Conservation (phyloP, 2,797 vertebrate genomes). For the Lithobates pipiens region DNA sequence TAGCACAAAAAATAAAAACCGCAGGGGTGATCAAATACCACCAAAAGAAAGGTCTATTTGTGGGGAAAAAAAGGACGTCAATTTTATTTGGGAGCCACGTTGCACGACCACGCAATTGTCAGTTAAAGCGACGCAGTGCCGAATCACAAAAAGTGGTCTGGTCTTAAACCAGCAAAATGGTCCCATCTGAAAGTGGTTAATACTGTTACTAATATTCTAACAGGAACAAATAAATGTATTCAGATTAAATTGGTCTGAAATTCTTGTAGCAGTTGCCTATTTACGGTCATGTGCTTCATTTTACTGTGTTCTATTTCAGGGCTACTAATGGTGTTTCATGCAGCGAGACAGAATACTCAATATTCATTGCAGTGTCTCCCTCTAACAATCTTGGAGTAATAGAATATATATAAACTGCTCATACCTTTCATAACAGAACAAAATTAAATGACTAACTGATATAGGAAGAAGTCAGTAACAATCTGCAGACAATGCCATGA, state of each 20-base stretch:
- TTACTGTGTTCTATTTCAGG: conserved; percentile 68
- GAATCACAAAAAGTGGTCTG: no score
- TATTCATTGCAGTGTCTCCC: conserved; percentile 57
- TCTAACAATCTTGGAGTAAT: conserved; percentile 4
- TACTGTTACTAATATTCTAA: no score
- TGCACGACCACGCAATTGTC: no score
- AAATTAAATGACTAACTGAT: neutral
- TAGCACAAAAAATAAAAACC: no score
- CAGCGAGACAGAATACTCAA: conserved; percentile 58
- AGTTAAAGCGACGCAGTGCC: no score
- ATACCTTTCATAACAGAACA: neutral
- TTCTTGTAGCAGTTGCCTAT: conserved; percentile 66
- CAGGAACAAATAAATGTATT: conserved; percentile 5
- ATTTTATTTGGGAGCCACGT: no score
- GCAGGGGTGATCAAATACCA: no score
- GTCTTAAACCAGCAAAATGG: no score
- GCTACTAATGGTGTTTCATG: conserved; percentile 62
- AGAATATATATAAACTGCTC: neutral
- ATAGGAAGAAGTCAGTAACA: neutral
- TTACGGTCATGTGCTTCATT: conserved; percentile 67
- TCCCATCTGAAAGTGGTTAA: no score
- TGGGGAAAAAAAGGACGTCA: no score
- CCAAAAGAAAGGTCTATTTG: no score
- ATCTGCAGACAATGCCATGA: neutral
- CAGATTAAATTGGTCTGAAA: conserved; percentile 68